phyloP scores from a whole-genome alignment of 2,797 vertebrate species.

The Rachycentron canadum region DNA sequence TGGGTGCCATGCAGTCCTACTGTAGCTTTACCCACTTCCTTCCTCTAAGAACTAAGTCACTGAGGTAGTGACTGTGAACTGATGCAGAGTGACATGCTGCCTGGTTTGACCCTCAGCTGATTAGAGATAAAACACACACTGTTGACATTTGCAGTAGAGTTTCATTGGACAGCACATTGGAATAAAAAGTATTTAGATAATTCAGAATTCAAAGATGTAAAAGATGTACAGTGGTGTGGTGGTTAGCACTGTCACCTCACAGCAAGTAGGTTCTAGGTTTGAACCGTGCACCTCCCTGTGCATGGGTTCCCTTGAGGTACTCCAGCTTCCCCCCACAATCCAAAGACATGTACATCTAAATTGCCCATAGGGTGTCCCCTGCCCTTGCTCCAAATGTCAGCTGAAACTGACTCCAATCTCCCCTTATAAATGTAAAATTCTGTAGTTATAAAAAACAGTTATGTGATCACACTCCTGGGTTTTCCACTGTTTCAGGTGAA shows the following conservation, averaged over 20 bases:
- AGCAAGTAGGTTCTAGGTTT: no score
- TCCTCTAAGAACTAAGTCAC: conserved; percentile 61
- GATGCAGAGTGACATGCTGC: conserved; percentile 70
- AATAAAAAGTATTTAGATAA: not conserved
- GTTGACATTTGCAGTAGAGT: conserved; percentile 36
- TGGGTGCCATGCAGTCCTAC: conserved; percentile 25
- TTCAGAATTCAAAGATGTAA: not conserved
- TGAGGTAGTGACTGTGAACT: conserved; percentile 57
- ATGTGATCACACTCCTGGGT: no score
- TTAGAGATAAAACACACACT: conserved; percentile 51
- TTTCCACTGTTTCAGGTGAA: not conserved
- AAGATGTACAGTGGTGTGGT: no score
- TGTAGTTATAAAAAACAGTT: not conserved
- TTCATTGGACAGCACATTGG: conserved; percentile 21
- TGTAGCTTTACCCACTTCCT: conserved; percentile 45
- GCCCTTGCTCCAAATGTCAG: no score
- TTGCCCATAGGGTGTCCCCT: no score
- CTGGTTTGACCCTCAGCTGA: conserved; percentile 72
- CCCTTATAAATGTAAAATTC: not conserved
- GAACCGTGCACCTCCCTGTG: no score
- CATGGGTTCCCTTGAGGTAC: no score
- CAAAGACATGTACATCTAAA: no score
- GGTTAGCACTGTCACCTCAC: no score
- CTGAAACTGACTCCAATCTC: no score
- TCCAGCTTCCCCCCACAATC: no score